Percentiles rank a stretch among this genome's conserved stretches.
phyloP scores from a whole-genome alignment of 2,888 invertebrate species.

The Drosophila yooni region DNA sequence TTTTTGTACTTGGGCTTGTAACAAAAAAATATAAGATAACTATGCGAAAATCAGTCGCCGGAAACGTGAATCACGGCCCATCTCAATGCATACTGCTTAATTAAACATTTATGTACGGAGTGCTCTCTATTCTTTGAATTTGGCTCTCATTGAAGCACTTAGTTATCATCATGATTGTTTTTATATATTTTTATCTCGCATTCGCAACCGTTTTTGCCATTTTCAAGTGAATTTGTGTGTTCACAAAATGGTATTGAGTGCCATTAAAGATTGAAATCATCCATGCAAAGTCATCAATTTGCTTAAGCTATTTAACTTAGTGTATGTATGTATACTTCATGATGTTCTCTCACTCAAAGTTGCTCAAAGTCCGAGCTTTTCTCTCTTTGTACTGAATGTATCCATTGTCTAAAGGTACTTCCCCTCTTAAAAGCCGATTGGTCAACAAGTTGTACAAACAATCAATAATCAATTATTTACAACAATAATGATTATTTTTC shows the following conservation, averaged over 20 bases:
- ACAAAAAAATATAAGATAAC: not conserved
- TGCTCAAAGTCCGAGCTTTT: not conserved
- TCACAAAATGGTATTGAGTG: not conserved
- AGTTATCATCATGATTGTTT: not conserved
- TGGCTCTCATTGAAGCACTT: not conserved
- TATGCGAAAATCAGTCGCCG: conserved; percentile 23
- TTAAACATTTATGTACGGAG: not conserved
- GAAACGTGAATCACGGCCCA: conserved; percentile 33
- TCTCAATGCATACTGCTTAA: not conserved
- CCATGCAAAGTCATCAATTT: not conserved
- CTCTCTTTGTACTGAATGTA: not conserved
- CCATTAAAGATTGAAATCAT: not conserved
- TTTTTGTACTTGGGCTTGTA: not conserved
- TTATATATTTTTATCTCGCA: not conserved
- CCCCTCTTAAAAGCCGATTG: not conserved
- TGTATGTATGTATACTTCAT: conserved; percentile 5
- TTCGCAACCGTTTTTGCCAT: not conserved
- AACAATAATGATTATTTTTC: not conserved
- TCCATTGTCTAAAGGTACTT: not conserved
- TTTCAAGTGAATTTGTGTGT: not conserved
- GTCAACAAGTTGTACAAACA: conserved; percentile 3
- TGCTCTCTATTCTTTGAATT: not conserved
- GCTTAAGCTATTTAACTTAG: not conserved
- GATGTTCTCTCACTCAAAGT: not conserved
- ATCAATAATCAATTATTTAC: not conserved